A percentile compares a stretch with the other conserved stretches of the same genome.
Conservation (phyloP, 2,797 vertebrate species). For the Enteromius unitaeniatus region DNA sequence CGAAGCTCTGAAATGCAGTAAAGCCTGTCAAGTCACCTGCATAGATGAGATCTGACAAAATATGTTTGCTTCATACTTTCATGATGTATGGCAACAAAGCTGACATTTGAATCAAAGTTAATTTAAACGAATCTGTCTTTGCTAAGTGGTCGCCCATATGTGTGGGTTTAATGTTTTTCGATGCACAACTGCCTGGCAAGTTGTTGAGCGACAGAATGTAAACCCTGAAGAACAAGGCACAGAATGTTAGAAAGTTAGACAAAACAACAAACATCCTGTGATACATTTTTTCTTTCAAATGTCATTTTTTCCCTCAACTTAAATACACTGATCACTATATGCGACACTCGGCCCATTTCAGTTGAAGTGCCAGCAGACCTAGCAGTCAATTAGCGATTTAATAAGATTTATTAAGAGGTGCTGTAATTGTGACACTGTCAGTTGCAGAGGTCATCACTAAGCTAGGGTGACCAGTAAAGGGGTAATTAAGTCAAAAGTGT, state of each 20-base stretch:
- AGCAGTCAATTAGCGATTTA: slow-evolving; percentile 35
- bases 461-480: slow-evolving; percentile 48
- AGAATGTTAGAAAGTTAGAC: background rate
- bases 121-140: background rate
- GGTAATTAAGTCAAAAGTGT: slow-evolving; percentile 59
- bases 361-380: background rate
- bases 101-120: slow-evolving; percentile 4
- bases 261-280: background rate
- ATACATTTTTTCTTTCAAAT: background rate
- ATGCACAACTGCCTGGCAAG: background rate
- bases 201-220: background rate
- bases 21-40: slow-evolving; percentile 13
- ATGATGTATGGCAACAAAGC: background rate
- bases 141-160: background rate
- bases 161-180: background rate
- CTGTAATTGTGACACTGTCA: slow-evolving; percentile 37
- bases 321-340: background rate
- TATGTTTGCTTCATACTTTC: background rate
- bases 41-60: background rate
- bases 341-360: background rate
- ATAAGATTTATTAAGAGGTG: slow-evolving; percentile 18
- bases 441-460: slow-evolving; percentile 38
- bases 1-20: slow-evolving; percentile 5
- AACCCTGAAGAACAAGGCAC: background rate
- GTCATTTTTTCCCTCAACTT: too few species aligned